Evolutionary conservation across 2,113 vertebrate genomes (phyloP).

Genomic region (Colaptes auratus): DNA sequence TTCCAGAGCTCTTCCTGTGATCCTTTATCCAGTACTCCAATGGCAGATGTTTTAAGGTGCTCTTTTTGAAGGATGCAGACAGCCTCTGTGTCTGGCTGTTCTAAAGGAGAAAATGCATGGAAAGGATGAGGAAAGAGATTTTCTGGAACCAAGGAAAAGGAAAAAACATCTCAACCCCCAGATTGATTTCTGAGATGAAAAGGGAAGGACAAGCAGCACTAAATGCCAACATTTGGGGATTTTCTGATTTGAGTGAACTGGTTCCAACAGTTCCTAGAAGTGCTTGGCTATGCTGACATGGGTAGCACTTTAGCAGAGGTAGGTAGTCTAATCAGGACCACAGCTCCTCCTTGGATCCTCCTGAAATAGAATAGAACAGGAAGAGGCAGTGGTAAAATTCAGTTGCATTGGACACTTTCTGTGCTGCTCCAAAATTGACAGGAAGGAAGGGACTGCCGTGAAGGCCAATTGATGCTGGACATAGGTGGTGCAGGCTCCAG

Average conservation of each 20-base stretch:
- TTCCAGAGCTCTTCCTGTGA: neutral
- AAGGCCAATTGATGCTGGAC: neutral
- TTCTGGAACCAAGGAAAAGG: neutral
- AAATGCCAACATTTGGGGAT: accelerated
- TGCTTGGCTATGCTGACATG: neutral
- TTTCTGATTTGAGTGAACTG: neutral
- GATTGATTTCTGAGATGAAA: neutral
- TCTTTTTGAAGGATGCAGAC: neutral
- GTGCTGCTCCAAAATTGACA: neutral
- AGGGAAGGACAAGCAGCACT: neutral
- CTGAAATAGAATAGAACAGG: neutral
- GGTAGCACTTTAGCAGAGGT: neutral
- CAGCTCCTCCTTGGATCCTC: neutral
- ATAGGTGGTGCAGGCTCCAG: accelerated
- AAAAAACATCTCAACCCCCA: neutral
- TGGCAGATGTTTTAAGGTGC: neutral
- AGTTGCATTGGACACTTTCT: neutral
- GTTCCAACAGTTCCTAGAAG: accelerated
- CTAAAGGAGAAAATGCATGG: neutral
- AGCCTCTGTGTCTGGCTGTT: neutral
- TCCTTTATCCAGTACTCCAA: neutral
- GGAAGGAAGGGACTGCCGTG: neutral
- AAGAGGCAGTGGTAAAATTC: neutral
- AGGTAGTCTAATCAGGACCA: neutral
- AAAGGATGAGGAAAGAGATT: neutral